phyloP scores from a whole-genome alignment of 2,797 vertebrate genomes.

The Acridotheres tristis region DNA sequence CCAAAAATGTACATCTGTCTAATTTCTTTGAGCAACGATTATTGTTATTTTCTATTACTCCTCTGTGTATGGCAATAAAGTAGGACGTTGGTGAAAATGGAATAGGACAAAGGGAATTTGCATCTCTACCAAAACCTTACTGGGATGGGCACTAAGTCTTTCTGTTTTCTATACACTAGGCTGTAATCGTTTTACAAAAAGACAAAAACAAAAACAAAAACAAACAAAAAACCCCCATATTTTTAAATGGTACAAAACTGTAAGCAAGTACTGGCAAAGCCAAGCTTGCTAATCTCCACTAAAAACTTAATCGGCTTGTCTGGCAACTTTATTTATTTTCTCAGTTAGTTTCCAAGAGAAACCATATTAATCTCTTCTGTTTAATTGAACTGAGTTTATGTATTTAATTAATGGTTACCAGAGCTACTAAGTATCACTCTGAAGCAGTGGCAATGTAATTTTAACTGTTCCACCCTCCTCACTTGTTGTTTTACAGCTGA shows the following conservation, averaged over 20 bases:
- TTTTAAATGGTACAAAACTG: neutral
- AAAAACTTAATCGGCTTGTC: constrained; percentile 41
- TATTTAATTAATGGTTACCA: constrained; percentile 50
- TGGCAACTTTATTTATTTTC: constrained; percentile 43
- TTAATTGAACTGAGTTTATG: constrained; percentile 7
- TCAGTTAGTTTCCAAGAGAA: constrained; percentile 23
- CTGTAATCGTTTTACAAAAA: neutral
- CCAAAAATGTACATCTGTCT: neutral
- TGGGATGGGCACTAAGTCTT: neutral
- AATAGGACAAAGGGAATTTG: neutral
- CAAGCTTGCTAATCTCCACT: constrained; percentile 24
- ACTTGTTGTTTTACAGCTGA: neutral
- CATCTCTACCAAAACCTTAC: neutral
- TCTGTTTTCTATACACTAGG: neutral
- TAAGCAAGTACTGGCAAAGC: neutral
- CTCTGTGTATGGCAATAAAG: neutral
- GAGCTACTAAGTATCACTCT: neutral
- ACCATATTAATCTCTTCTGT: constrained; percentile 52
- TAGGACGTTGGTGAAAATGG: neutral
- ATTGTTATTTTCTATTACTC: neutral
- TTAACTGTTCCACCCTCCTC: neutral
- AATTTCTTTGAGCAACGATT: neutral
- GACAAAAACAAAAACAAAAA: neutral
- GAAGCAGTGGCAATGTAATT: neutral
- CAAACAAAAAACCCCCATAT: neutral